Percentiles rank a stretch among this genome's conserved stretches.
Conservation (phyloP, 2,797 vertebrate species). For the Percopsis omiscomaycus region DNA sequence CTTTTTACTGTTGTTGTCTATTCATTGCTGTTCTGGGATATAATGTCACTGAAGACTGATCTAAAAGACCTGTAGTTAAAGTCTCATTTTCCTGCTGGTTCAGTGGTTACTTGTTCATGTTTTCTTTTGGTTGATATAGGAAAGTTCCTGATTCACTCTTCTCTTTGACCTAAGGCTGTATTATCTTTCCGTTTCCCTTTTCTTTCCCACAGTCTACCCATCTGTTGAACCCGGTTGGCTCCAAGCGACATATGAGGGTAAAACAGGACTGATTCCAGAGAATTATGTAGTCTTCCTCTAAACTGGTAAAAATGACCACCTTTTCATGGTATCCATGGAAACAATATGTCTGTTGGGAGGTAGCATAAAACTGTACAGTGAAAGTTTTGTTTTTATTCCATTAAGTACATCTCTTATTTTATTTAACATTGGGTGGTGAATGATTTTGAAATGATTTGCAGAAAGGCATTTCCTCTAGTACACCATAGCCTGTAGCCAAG, state of each 20-base stretch:
- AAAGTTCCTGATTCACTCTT: slow-evolving; percentile 10
- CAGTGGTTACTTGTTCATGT: slow-evolving; percentile 14
- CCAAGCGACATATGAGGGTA: slow-evolving; percentile 92
- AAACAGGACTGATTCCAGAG: slow-evolving; percentile 91
- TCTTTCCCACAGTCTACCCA: slow-evolving; percentile 81
- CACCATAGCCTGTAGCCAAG: not conserved
- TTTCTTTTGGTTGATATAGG: not conserved
- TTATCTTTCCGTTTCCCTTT: slow-evolving; percentile 21
- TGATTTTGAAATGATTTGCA: slow-evolving; percentile 10
- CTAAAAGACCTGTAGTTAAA: not conserved
- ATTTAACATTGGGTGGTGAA: not conserved
- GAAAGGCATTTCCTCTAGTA: slow-evolving; percentile 1
- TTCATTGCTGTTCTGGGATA: slow-evolving; percentile 2
- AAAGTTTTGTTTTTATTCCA: slow-evolving; percentile 7
- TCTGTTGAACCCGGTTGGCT: slow-evolving; percentile 96
- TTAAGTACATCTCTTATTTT: not conserved
- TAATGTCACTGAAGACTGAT: slow-evolving; percentile 2
- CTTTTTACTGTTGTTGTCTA: not conserved
- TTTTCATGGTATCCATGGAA: slow-evolving; percentile 96
- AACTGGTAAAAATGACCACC: slow-evolving; percentile 67
- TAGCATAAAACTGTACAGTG: slow-evolving; percentile 12
- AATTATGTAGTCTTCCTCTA: slow-evolving; percentile 94
- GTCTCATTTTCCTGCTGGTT: not conserved
- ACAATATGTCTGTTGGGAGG: slow-evolving; percentile 47
- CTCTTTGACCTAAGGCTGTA: slow-evolving; percentile 8